These are phyloP conservation scores for Protonemura montana DNA, from an alignment of 2,888 invertebrate genomes.

Conservation along the genomic window DNA sequence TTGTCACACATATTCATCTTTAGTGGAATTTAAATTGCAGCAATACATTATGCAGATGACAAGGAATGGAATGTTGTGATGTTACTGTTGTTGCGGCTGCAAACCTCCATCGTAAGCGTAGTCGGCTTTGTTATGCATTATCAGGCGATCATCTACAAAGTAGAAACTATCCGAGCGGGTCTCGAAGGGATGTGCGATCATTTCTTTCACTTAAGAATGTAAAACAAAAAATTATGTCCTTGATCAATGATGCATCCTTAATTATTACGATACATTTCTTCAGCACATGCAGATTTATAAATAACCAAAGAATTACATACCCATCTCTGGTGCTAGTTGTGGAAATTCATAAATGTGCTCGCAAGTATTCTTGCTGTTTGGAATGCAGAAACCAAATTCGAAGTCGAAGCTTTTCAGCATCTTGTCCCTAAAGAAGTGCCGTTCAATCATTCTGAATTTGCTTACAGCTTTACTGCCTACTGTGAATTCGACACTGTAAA, in stretches of 20 bases:
- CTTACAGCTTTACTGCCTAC: conserved; percentile 92
- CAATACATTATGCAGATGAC: background rate
- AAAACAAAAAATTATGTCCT: background rate
- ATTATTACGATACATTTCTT: no score
- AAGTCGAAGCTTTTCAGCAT: conserved; percentile 98
- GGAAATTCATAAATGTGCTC: conserved; percentile 99
- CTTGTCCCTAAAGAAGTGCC: conserved; percentile 93
- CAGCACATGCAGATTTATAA: conserved; percentile 31
- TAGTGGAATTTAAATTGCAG: background rate
- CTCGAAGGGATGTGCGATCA: conserved; percentile 95
- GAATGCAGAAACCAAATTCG: conserved; percentile 99
- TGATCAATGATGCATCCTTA: background rate
- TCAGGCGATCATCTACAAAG: conserved; percentile 94
- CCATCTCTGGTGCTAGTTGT: conserved; percentile 80
- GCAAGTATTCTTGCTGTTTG: conserved; percentile 95
- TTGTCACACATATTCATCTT: background rate
- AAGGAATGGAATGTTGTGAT: conserved; percentile 16
- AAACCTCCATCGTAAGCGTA: conserved; percentile 93
- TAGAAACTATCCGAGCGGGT: conserved; percentile 99
- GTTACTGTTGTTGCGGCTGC: conserved; percentile 41
- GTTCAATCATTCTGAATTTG: conserved; percentile 97
- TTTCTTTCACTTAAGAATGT: conserved; percentile 84
- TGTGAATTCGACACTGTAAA: conserved; percentile 90
- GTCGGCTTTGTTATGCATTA: conserved; percentile 99
- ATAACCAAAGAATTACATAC: conserved; percentile 65